Evolutionary conservation across 35 echinoderm and acorn worm genomes (phyloP).

Genomic region (Stichopus chloronotus): DNA sequence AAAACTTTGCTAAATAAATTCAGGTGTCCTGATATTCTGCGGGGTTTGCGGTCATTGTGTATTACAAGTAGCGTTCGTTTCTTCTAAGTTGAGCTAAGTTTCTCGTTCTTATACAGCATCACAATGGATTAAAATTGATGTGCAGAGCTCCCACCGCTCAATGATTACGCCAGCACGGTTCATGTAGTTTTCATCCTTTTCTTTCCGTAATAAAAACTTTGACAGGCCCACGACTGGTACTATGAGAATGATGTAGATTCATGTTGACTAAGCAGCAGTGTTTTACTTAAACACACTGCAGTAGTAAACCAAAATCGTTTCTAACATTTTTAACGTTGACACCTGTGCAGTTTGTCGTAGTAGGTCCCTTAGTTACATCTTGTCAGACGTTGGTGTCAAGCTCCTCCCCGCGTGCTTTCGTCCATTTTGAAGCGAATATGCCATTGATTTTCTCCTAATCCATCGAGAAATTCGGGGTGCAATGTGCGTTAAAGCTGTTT

Average conservation of each 20-base stretch:
- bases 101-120: too few relatives aligned
- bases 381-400: conserved; percentile 29
- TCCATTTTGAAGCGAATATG: conserved; percentile 36
- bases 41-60: background rate
- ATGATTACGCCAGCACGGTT: background rate
- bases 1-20: background rate
- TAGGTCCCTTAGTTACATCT: conserved; percentile 31
- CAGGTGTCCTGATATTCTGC: background rate
- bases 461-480: background rate
- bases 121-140: too few relatives aligned
- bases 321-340: conserved; percentile 11
- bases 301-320: background rate
- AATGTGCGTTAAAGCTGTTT: background rate
- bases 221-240: background rate
- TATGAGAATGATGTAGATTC: background rate
- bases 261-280: background rate
- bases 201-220: background rate
- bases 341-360: conserved; percentile 46
- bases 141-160: background rate
- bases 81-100: too few relatives aligned
- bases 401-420: conserved; percentile 50
- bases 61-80: background rate
- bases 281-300: background rate
- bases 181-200: background rate
- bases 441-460: background rate